Conservation (phyloP, 2,888 invertebrate species). For the Volucella inflata region DNA sequence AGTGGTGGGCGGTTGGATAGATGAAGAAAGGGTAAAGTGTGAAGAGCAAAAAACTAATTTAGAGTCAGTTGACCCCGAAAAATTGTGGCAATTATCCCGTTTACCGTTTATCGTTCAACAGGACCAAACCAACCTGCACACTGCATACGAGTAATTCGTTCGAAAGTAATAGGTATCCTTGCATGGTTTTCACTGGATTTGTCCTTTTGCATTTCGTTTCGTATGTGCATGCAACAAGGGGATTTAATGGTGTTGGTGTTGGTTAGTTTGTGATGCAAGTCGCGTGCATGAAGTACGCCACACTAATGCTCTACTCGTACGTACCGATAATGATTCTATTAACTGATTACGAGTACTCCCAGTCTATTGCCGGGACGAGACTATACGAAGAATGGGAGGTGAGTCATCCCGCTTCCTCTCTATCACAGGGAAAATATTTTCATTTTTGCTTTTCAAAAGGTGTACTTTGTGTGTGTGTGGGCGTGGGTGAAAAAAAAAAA, state of each 20-base stretch:
- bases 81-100: constrained; percentile 64
- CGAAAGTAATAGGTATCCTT: constrained; percentile 25
- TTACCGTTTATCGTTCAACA: constrained; percentile 23
- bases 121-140: constrained; percentile 1
- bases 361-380: constrained; percentile 38
- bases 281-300: constrained; percentile 70
- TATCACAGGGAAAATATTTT: constrained; percentile 12
- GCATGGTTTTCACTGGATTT: not conserved
- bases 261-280: constrained; percentile 57
- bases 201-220: not conserved
- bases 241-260: constrained; percentile 2
- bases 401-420: not conserved
- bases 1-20: too few species aligned
- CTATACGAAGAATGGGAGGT: constrained; percentile 18
- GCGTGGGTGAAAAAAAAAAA: too few species aligned
- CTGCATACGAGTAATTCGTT: not conserved
- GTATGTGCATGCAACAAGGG: constrained; percentile 54
- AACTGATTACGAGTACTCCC: constrained; percentile 66
- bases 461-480: not conserved
- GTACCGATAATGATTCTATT: constrained; percentile 74
- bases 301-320: constrained; percentile 62
- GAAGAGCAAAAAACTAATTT: constrained; percentile 78
- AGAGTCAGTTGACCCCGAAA: constrained; percentile 78
- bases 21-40: too few species aligned
- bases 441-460: constrained; percentile 30